phyloP scores from a whole-genome alignment of 2,797 vertebrate genomes.

The Gadopsis bispinosus region DNA sequence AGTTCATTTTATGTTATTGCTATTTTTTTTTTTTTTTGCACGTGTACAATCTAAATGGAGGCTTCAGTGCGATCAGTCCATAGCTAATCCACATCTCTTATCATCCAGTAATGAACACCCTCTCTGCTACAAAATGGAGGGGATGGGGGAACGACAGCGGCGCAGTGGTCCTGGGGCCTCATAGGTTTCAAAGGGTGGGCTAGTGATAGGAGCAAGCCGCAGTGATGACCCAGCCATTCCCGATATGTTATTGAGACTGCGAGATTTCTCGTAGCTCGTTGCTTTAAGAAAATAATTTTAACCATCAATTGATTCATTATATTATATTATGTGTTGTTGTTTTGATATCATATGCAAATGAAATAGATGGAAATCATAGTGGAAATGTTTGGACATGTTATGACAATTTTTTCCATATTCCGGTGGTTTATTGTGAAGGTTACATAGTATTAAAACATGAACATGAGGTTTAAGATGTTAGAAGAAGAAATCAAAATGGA shows the following conservation, averaged over 20 bases:
- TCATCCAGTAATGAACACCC: slow-evolving; percentile 49
- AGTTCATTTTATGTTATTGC: slow-evolving; percentile 77
- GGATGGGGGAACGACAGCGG: slow-evolving; percentile 90
- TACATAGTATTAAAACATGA: slow-evolving; percentile 46
- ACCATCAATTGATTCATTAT: background rate
- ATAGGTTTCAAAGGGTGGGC: slow-evolving; percentile 88
- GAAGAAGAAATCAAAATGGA: slow-evolving; percentile 32
- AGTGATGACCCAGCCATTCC: slow-evolving; percentile 90
- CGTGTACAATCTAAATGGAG: slow-evolving; percentile 46
- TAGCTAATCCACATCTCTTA: slow-evolving; percentile 45
- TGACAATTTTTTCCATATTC: slow-evolving; percentile 28
- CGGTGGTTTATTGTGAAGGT: slow-evolving; percentile 39
- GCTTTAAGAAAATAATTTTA: slow-evolving; percentile 64
- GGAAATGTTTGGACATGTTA: slow-evolving; percentile 45
- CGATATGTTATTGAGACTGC: slow-evolving; percentile 94
- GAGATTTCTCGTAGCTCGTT: slow-evolving; percentile 93
- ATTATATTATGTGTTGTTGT: slow-evolving; percentile 30
- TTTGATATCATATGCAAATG: slow-evolving; percentile 31
- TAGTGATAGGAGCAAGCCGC: slow-evolving; percentile 90
- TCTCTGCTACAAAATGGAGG: slow-evolving; percentile 91
- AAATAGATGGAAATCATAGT: slow-evolving; percentile 40
- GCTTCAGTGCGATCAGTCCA: slow-evolving; percentile 32
- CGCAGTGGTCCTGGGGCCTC: slow-evolving; percentile 88
- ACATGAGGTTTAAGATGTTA: slow-evolving; percentile 55
- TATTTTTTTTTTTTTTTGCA: slow-evolving; percentile 63